Evolutionary conservation across 1,140 invertebrate genomes (phyloP).

Genomic region (Heliconius hewitsoni): DNA sequence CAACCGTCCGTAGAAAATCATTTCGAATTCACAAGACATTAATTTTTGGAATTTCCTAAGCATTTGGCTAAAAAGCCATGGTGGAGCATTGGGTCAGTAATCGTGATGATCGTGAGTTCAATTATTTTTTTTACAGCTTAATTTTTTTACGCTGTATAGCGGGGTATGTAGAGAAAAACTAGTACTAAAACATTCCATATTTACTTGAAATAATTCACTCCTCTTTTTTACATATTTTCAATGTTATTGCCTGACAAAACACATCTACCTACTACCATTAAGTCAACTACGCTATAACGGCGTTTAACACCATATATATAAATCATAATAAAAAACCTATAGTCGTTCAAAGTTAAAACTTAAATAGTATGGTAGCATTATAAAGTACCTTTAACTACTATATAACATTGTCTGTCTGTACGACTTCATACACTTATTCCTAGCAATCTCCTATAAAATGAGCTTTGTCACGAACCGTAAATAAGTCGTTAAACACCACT

Average conservation of each 20-base stretch:
- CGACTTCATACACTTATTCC: slow-evolving; percentile 12
- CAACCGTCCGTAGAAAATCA: slow-evolving; percentile 32
- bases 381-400: background rate
- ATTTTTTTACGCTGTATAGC: too few relatives aligned
- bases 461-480: background rate
- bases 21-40: slow-evolving; percentile 40
- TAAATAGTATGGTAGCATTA: background rate
- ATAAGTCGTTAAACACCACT: slow-evolving; percentile 2
- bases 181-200: too few relatives aligned
- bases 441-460: slow-evolving; percentile 2
- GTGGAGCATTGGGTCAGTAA: background rate
- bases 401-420: background rate
- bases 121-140: too few relatives aligned
- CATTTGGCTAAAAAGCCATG: background rate
- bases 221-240: too few relatives aligned
- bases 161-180: too few relatives aligned
- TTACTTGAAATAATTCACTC: too few relatives aligned
- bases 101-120: too few relatives aligned
- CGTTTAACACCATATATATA: background rate
- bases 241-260: background rate
- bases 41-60: slow-evolving; percentile 22
- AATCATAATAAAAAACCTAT: background rate
- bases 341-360: background rate
- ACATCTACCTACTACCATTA: background rate
- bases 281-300: background rate